These are phyloP conservation scores for Rallus limicola DNA, from an alignment of 2,113 vertebrate species.

Conservation along the genomic window DNA sequence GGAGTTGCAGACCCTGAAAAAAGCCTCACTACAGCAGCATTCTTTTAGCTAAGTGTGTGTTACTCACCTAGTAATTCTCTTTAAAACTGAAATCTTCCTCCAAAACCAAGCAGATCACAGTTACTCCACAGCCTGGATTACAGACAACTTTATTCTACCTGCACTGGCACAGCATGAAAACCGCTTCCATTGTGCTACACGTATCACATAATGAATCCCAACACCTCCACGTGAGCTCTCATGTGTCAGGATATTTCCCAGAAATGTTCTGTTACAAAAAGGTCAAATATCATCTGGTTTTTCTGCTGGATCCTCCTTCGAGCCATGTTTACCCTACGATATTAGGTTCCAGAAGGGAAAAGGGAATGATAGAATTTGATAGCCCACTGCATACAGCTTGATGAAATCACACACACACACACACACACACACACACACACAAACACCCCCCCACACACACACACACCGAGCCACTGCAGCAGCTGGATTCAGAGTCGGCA, in stretches of 20 bases:
- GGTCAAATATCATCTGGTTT: slow-evolving; percentile 28
- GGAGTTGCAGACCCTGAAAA: neutral
- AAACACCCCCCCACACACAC: no score
- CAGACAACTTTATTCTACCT: neutral
- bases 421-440: no score
- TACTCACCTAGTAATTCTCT: neutral
- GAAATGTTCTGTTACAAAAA: slow-evolving; percentile 38
- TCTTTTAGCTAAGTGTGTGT: neutral
- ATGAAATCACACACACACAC: neutral
- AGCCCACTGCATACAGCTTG: rapidly evolving
- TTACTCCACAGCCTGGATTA: neutral
- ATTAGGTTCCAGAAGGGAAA: neutral
- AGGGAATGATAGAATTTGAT: neutral
- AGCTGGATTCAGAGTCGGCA: neutral
- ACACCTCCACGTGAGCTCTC: neutral
- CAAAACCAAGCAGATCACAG: neutral
- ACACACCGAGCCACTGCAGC: neutral
- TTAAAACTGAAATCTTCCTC: neutral
- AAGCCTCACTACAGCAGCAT: rapidly evolving
- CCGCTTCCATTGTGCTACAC: neutral
- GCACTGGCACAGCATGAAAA: neutral
- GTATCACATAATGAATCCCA: slow-evolving; percentile 49
- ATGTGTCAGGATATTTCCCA: slow-evolving; percentile 15
- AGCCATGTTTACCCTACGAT: neutral
- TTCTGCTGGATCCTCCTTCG: neutral